Percentiles rank a stretch among this genome's conserved stretches.
phyloP scores from a whole-genome alignment of 2,888 invertebrate species.

The Oscheius sp. region DNA sequence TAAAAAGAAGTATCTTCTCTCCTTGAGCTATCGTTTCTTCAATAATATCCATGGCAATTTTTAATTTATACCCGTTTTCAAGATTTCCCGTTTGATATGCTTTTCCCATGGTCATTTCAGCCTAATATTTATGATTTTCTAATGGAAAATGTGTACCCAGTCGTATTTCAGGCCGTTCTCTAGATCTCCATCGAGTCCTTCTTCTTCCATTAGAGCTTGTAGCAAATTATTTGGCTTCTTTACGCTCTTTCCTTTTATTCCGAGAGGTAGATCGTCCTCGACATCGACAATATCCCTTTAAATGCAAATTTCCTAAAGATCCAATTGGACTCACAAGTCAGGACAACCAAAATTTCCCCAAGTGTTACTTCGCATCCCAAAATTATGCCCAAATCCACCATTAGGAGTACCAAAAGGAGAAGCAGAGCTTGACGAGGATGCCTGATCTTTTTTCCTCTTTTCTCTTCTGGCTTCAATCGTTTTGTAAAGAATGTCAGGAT shows the following conservation, averaged over 20 bases:
- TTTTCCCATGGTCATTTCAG: slow-evolving; percentile 75
- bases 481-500: slow-evolving; percentile 75
- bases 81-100: slow-evolving; percentile 88
- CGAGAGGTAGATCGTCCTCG: slow-evolving; percentile 10
- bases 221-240: slow-evolving; percentile 14
- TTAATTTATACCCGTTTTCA: slow-evolving; percentile 94
- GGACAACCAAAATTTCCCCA: neutral
- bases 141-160: slow-evolving; percentile 41
- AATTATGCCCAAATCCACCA: neutral
- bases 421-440: neutral
- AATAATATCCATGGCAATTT: slow-evolving; percentile 89
- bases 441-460: slow-evolving; percentile 24
- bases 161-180: slow-evolving; percentile 46
- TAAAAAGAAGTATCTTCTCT: slow-evolving; percentile 90
- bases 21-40: slow-evolving; percentile 87
- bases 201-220: slow-evolving; percentile 25
- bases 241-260: slow-evolving; percentile 15
- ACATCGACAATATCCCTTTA: slow-evolving; percentile 30
- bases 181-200: slow-evolving; percentile 41
- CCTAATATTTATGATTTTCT: slow-evolving; percentile 67
- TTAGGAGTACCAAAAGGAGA: slow-evolving; percentile 9
- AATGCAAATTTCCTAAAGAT: neutral
- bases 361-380: neutral
- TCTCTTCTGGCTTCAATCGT: slow-evolving; percentile 38
- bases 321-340: neutral